These are phyloP conservation scores for Tricholaema leucomelas DNA, from an alignment of 2,113 vertebrate genomes.

Conservation along the genomic window DNA sequence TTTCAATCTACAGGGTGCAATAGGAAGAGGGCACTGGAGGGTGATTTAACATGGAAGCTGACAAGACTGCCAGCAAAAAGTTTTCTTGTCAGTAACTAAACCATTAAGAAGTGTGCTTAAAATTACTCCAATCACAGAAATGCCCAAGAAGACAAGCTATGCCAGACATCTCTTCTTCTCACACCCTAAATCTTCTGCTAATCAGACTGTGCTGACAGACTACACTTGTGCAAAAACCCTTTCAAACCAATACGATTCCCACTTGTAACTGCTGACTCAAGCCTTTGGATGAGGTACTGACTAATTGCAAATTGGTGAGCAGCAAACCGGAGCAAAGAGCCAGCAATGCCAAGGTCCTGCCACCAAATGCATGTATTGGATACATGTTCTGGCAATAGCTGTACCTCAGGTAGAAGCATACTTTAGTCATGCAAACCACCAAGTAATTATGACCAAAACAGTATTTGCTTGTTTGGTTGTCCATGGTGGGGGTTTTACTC, in stretches of 20 bases:
- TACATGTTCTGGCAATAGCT: neutral
- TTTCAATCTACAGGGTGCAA: constrained; percentile 14
- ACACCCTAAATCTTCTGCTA: neutral
- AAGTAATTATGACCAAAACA: neutral
- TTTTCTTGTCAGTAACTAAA: neutral
- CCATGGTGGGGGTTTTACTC: no score
- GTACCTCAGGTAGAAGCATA: neutral
- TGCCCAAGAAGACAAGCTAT: neutral
- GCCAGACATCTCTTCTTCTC: neutral
- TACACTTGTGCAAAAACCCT: neutral
- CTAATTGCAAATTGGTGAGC: neutral
- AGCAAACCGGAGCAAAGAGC: neutral
- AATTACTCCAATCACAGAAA: neutral
- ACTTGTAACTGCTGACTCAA: neutral
- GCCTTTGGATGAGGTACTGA: neutral
- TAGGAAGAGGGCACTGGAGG: neutral
- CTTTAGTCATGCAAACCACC: neutral
- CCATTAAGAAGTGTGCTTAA: neutral
- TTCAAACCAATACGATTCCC: neutral
- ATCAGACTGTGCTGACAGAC: neutral
- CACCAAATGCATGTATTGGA: neutral
- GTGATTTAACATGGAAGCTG: neutral
- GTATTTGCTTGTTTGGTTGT: neutral
- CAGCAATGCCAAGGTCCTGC: neutral
- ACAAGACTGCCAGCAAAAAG: neutral